These are phyloP conservation scores for Lepetodrilus schrolli DNA, from an alignment of 2,888 invertebrate genomes.

Conservation along the genomic window DNA sequence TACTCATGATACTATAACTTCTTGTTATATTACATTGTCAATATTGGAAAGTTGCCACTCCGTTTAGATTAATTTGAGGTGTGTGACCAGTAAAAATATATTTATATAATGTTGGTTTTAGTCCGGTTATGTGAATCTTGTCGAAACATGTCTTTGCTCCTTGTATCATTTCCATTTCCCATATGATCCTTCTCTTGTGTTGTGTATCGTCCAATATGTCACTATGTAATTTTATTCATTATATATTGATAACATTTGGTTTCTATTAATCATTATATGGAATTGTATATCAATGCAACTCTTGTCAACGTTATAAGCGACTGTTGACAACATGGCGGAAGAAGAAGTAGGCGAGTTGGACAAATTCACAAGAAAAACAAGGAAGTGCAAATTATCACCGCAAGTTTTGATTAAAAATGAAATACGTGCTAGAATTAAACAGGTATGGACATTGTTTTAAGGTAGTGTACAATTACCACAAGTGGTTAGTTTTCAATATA, in stretches of 20 bases:
- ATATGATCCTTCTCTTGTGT: background rate
- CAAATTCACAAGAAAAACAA: slow-evolving; percentile 43
- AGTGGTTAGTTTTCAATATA: background rate
- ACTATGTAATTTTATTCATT: background rate
- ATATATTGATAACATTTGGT: too few relatives aligned
- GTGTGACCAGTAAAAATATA: background rate
- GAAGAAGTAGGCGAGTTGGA: slow-evolving; percentile 38
- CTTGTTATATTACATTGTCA: background rate
- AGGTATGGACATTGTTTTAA: slow-evolving; percentile 48
- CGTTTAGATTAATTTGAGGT: too few relatives aligned
- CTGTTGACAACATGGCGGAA: slow-evolving; percentile 41
- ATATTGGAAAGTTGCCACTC: background rate
- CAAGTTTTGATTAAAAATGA: slow-evolving; percentile 63
- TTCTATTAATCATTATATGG: background rate
- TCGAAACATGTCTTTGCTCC: background rate
- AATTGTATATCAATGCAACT: background rate
- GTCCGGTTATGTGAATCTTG: background rate
- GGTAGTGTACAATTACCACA: background rate
- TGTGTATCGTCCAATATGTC: background rate
- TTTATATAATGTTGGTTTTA: background rate
- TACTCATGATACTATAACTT: too few relatives aligned
- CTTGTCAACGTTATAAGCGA: slow-evolving; percentile 1
- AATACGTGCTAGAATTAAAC: slow-evolving; percentile 56
- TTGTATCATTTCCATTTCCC: background rate
- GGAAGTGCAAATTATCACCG: slow-evolving; percentile 60